Evolutionary conservation across 2,113 vertebrate species (phyloP).

Genomic region (Hippoglossus stenolepis): DNA sequence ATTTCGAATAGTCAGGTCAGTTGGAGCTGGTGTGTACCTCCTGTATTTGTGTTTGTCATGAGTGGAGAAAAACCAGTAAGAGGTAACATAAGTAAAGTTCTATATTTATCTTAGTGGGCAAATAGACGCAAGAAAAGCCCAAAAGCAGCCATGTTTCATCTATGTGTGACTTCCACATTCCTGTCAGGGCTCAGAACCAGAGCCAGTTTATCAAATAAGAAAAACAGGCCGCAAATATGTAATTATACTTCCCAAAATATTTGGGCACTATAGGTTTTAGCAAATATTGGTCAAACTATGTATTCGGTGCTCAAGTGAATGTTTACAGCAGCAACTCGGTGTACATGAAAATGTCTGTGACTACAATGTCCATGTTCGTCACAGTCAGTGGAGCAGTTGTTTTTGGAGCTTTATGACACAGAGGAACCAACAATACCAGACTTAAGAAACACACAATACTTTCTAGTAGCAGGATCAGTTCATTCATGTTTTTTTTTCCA

Average conservation of each 20-base stretch:
- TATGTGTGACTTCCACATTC: background rate
- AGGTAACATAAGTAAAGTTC: background rate
- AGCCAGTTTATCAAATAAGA: no score
- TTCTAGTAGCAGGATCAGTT: background rate
- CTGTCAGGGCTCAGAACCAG: background rate
- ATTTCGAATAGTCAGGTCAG: background rate
- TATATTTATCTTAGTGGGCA: background rate
- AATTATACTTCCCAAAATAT: background rate
- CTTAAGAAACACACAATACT: background rate
- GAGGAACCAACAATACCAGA: background rate
- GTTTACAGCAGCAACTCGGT: no score
- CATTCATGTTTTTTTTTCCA: no score
- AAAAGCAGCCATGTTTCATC: background rate
- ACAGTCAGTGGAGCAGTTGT: background rate
- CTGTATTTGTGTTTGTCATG: slow-evolving; percentile 3
- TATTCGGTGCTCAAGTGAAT: no score
- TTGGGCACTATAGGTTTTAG: background rate
- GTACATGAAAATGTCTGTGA: no score
- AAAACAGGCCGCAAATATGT: background rate
- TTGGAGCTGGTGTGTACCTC: background rate
- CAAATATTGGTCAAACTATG: background rate
- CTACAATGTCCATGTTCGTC: background rate
- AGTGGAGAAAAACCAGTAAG: background rate
- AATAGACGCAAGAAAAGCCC: background rate
- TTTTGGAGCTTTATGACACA: background rate